Base-by-base conservation (phyloP, 92 coral and sea anemone genomes). In the Montipora capitata region DNA sequence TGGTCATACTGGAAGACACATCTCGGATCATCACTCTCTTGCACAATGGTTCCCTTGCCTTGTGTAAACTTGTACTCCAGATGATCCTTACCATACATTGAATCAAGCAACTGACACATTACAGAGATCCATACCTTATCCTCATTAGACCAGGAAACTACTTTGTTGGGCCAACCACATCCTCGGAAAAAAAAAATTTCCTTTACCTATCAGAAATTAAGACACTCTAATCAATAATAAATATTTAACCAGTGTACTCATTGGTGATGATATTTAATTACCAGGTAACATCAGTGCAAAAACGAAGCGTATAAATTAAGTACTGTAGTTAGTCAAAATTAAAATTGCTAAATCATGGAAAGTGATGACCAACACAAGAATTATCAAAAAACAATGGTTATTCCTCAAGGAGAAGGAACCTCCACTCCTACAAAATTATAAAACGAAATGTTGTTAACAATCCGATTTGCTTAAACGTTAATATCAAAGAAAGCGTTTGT, bases 161-260 rank as follows among this genome's bases (percentile, higher is more conserved):
- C 68, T 71, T 90, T 90, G 14, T 56, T 72, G 65, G 71, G 40
- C 94, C 94, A 90, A 35, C 94, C 94, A 90, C 94, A 90, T 18
- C 94, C 94, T 10, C 94, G 84, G 77, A 41, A 85, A 42, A 35
- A 35, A 72, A 80, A 87, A 87, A 6, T 61, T 44, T 79, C 44
- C 79, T 68, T 87, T 71, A 54, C 91, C 91, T 87, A 20, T 52
- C 38, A 3, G 13, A 54, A 54, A 54, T 54, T 54, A 8, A 54
- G 15, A 54, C 41, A 11, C 48, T 18, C 16, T 68, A 41, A 35
- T 10, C 73, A 68, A 10, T 9, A 9, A 35, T 27, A 68, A 68
- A 68, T 45, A 14, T 41, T 52, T 11, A 12, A 76, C 13, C 40
- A 76, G 13, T 43, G 20, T 43, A 44, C 20, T 15, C 13, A 56